Conservation (phyloP, 2,113 vertebrate genomes). For the Phaetusa simplex region DNA sequence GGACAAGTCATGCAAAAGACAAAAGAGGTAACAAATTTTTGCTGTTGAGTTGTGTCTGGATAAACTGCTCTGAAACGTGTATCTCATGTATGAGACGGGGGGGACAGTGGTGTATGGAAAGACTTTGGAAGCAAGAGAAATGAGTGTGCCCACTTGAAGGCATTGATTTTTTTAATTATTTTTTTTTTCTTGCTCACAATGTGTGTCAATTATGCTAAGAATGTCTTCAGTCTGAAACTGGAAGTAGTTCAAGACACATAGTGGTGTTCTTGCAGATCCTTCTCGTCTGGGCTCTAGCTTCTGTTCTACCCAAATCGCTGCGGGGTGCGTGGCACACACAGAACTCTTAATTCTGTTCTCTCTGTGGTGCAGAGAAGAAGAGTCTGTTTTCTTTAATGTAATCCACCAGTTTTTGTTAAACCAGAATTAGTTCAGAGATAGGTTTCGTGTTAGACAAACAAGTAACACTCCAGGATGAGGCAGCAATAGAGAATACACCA, state of each 20-base stretch:
- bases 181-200: neutral
- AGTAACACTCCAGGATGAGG: neutral
- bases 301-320: neutral
- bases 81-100: rapidly evolving
- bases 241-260: neutral
- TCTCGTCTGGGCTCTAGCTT: neutral
- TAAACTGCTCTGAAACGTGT: neutral
- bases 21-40: conserved; percentile 75
- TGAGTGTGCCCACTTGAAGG: neutral
- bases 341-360: neutral
- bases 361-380: neutral
- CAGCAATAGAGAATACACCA: neutral
- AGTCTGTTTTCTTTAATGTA: neutral
- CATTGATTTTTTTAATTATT: neutral
- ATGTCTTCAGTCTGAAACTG: neutral
- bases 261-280: neutral
- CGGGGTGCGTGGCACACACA: neutral
- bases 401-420: neutral
- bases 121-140: neutral
- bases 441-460: neutral
- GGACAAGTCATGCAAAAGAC: conserved; percentile 75
- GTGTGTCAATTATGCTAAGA: rapidly evolving
- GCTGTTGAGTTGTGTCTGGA: neutral
- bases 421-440: neutral
- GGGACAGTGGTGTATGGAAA: neutral